Evolutionary conservation across 2,888 invertebrate species (phyloP), one percentile per base, ranked within the genome.

Genomic region (Eumacrocentrus americanus): DNA sequence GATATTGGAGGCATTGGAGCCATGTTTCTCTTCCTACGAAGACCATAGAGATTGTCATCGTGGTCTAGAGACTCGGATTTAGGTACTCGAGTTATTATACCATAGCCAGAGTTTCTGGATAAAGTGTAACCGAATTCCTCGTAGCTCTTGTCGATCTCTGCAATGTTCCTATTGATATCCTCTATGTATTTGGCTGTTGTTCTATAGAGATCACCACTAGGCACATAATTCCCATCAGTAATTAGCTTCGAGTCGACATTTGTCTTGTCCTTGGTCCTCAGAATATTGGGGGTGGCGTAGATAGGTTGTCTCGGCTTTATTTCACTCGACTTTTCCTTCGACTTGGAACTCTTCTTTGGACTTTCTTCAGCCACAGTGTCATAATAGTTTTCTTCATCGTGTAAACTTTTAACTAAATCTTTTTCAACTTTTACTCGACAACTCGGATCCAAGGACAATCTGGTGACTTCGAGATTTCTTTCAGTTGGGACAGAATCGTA

Each of bases 141-240:
- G 65, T 75, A 76, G 20, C 73, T 78, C 51, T 77, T 74, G 42
- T 78, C 78, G 51, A 79, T 78, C 59, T 78, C 78, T 0, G 78
- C 78, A 9, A 79, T 73, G 60, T 79, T 79, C 6, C 70, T 67
- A 55, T 79, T 79, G 9, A 79, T 75, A 48, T 79, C 78, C 50
- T 79, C 78, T 61, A 79, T 79, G 63, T 78, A 79, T 50, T 71
- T 71, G 1, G 72, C 73, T 1, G 77, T 76, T 37, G 74, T 76
- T 5, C 75, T 70, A 38, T 76, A 77, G 2, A 77, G 69, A 68
- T 77, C 77, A 12, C 77, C 77, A 40, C 77, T 76, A 0, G 76
- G 75, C 0, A 78, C 76, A 59, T 78, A 77, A 63, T 78, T 77
- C 0, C 71, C 70, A n/a, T 76, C 35, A 12, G 16, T 54, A n/a